Percentiles rank a stretch among this genome's conserved stretches.
phyloP scores from a whole-genome alignment of 2,888 invertebrate species.

The Hypomecis punctinalis region DNA sequence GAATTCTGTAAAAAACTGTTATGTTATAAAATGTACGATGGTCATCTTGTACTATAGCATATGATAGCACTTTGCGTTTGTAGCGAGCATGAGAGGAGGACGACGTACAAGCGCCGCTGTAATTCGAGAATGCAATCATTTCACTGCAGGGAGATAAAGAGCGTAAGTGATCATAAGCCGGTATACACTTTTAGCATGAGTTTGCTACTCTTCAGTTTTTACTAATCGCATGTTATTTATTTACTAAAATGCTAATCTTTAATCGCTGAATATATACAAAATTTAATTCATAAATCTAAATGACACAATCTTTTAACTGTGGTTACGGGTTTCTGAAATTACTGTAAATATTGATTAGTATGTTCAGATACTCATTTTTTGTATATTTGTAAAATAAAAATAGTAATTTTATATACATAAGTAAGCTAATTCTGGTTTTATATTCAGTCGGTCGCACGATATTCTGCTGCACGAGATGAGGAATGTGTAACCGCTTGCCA shows the following conservation, averaged over 20 bases:
- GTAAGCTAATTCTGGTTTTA: not conserved
- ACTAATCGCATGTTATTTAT: constrained; percentile 62
- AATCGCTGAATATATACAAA: constrained; percentile 8
- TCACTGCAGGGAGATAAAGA: constrained; percentile 49
- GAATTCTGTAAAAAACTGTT: not conserved
- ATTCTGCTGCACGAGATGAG: not conserved
- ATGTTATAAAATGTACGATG: not conserved
- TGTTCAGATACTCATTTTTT: not conserved
- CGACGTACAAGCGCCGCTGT: constrained; percentile 35
- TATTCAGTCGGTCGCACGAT: constrained; percentile 9
- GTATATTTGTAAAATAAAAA: not conserved
- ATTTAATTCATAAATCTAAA: constrained; percentile 7
- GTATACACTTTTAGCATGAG: constrained; percentile 65
- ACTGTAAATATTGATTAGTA: not conserved
- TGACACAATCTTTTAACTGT: constrained; percentile 1
- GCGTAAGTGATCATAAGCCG: constrained; percentile 81
- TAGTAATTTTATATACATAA: not conserved
- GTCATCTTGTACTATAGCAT: constrained; percentile 11
- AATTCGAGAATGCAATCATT: constrained; percentile 48
- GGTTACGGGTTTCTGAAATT: constrained; percentile 15
- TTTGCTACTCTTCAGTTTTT: constrained; percentile 42
- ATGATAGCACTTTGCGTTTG: constrained; percentile 45
- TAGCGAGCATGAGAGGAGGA: constrained; percentile 53
- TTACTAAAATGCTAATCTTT: constrained; percentile 16
- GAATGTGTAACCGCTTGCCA: constrained; percentile 15